These are phyloP conservation scores for Biston betularia DNA, from an alignment of 2,888 invertebrate genomes.

Conservation along the genomic window DNA sequence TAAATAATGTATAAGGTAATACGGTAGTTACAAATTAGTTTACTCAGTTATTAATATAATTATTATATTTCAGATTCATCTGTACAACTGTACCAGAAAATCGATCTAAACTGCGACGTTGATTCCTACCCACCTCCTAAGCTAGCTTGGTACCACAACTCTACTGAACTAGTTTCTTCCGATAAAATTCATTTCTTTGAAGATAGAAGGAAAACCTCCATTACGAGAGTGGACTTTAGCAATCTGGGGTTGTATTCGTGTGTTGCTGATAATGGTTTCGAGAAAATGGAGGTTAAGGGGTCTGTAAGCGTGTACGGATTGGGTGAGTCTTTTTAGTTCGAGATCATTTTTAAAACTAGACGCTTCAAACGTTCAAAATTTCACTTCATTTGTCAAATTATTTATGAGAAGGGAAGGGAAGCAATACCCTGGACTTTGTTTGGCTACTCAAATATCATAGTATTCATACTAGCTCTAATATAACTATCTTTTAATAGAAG, in stretches of 20 bases:
- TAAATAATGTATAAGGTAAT: no score
- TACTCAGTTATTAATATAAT: background rate
- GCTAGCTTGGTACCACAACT: slow-evolving; percentile 69
- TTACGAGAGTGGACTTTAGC: slow-evolving; percentile 63
- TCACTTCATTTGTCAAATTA: no score
- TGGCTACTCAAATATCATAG: no score
- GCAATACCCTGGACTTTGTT: no score
- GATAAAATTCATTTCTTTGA: slow-evolving; percentile 54
- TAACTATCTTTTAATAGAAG: no score
- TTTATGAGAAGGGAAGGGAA: no score
- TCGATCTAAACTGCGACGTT: slow-evolving; percentile 60
- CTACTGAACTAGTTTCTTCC: slow-evolving; percentile 51
- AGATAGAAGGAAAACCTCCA: slow-evolving; percentile 55
- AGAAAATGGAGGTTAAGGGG: slow-evolving; percentile 60
- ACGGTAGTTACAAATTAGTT: no score
- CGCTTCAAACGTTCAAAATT: no score
- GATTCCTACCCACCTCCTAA: slow-evolving; percentile 59
- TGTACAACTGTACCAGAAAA: slow-evolving; percentile 63
- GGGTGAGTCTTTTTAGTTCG: slow-evolving; percentile 57
- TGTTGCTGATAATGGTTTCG: slow-evolving; percentile 79
- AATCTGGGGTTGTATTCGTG: slow-evolving; percentile 83
- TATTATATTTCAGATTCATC: slow-evolving; percentile 60
- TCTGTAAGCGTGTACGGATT: slow-evolving; percentile 64
- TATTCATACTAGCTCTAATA: no score
- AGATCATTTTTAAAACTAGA: no score